Evolutionary conservation across 2,113 vertebrate species (phyloP).

Genomic region (Dinomys branickii): DNA sequence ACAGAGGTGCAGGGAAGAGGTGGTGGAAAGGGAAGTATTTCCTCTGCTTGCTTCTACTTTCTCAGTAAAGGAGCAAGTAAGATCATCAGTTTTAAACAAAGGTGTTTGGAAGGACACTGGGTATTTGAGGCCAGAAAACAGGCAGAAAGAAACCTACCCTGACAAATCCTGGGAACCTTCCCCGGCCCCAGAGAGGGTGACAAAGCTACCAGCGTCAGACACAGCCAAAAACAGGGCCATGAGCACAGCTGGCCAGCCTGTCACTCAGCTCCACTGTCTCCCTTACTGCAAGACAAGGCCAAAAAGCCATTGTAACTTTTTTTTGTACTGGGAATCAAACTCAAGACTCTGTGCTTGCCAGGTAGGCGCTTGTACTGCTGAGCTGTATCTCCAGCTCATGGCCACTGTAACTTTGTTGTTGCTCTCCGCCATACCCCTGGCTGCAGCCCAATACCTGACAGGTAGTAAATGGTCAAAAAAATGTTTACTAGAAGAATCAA

Average conservation of each 20-base stretch:
- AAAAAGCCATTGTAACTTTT: too few species aligned
- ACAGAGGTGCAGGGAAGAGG: background rate
- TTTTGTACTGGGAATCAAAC: too few species aligned
- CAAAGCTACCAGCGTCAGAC: background rate
- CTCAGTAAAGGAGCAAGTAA: constrained; percentile 38
- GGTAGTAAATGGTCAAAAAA: background rate
- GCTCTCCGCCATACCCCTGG: background rate
- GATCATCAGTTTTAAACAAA: background rate
- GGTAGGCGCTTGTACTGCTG: too few species aligned
- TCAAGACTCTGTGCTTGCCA: too few species aligned
- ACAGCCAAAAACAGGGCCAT: background rate
- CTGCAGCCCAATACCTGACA: background rate
- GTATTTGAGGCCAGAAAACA: background rate
- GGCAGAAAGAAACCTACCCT: background rate
- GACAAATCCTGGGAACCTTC: background rate
- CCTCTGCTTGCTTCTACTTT: background rate
- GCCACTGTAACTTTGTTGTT: constrained; percentile 5
- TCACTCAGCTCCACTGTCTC: constrained; percentile 1
- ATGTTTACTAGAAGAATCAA: background rate
- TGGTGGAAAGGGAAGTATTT: background rate
- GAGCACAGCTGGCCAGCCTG: background rate
- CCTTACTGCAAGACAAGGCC: background rate
- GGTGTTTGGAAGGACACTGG: background rate
- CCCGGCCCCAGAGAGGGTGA: background rate
- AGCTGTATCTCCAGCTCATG: too few species aligned